Percentiles rank a stretch among this genome's conserved stretches.
Conservation (phyloP, 2,113 vertebrate genomes). For the Cebidichthys violaceus region DNA sequence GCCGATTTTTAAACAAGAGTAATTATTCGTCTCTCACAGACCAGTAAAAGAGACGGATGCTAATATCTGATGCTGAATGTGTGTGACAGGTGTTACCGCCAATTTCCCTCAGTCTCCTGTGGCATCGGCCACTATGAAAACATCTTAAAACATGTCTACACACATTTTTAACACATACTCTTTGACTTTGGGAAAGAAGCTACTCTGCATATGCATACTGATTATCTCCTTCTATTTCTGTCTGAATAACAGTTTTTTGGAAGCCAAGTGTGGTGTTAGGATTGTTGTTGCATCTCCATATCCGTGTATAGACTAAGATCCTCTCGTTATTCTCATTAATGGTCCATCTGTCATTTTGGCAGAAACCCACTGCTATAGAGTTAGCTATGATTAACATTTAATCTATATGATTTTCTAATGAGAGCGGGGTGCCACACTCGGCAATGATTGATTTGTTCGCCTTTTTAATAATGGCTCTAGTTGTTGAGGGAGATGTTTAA, state of each 20-base stretch:
- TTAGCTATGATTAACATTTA: slow-evolving; percentile 81
- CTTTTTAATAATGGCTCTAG: slow-evolving; percentile 63
- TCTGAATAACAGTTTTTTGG: slow-evolving; percentile 69
- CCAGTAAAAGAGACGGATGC: slow-evolving; percentile 69
- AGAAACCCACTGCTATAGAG: slow-evolving; percentile 72
- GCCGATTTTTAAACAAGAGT: slow-evolving; percentile 77
- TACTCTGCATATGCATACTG: slow-evolving; percentile 37
- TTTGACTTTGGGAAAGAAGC: slow-evolving; percentile 59
- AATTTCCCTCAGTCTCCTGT: slow-evolving; percentile 69
- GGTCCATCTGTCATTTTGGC: slow-evolving; percentile 86
- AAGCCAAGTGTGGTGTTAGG: slow-evolving; percentile 75
- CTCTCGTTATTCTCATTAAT: slow-evolving; percentile 84
- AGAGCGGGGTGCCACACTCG: slow-evolving; percentile 62
- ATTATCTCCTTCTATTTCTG: slow-evolving; percentile 67
- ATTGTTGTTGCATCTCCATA: slow-evolving; percentile 76
- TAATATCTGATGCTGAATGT: slow-evolving; percentile 78
- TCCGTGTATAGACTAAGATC: slow-evolving; percentile 84
- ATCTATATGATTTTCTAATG: slow-evolving; percentile 81
- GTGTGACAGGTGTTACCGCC: slow-evolving; percentile 77
- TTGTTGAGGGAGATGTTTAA: slow-evolving; percentile 55
- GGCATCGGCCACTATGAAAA: slow-evolving; percentile 59
- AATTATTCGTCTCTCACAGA: slow-evolving; percentile 73
- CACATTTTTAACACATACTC: slow-evolving; percentile 63
- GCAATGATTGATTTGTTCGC: slow-evolving; percentile 72
- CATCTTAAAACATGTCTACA: slow-evolving; percentile 62